Conservation (phyloP, 1,140 invertebrate genomes). For the Pogonus chalceus region DNA sequence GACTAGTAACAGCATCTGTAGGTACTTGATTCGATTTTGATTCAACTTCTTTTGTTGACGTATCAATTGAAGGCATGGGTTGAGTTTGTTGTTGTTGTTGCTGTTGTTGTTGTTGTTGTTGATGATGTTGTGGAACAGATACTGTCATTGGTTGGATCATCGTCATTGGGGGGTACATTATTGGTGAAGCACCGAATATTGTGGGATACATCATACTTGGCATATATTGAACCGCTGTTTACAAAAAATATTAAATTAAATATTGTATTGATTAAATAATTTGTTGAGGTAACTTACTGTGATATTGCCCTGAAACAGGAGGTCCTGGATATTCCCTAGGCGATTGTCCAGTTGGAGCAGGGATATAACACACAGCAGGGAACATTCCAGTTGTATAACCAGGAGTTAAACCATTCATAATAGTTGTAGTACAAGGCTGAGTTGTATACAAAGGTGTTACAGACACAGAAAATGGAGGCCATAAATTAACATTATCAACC, state of each 20-base stretch:
- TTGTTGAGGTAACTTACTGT: neutral
- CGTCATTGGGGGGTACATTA: slow-evolving; percentile 36
- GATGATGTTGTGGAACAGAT: neutral
- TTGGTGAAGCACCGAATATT: slow-evolving; percentile 31
- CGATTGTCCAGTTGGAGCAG: slow-evolving; percentile 28
- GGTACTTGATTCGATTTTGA: slow-evolving; percentile 16
- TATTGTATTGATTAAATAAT: slow-evolving; percentile 1
- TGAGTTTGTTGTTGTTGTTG: slow-evolving; percentile 9
- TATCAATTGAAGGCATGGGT: slow-evolving; percentile 9
- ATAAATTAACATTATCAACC: slow-evolving; percentile 40
- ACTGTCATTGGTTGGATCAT: slow-evolving; percentile 21
- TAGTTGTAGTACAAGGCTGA: slow-evolving; percentile 23
- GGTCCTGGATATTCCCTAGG: slow-evolving; percentile 26
- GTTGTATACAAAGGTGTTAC: slow-evolving; percentile 35
- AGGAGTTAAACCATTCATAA: slow-evolving; percentile 16
- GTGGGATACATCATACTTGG: slow-evolving; percentile 38
- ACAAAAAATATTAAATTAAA: slow-evolving; percentile 13
- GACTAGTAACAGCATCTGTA: neutral
- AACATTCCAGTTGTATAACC: slow-evolving; percentile 35
- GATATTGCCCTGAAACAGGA: slow-evolving; percentile 9
- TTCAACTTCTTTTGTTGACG: slow-evolving; percentile 3
- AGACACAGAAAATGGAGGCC: slow-evolving; percentile 49
- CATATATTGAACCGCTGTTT: slow-evolving; percentile 32
- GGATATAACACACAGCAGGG: slow-evolving; percentile 49
- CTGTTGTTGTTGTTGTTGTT: slow-evolving; percentile 3